Percentiles rank a stretch among this genome's conserved stretches.
Evolutionary conservation across 2,113 vertebrate species (phyloP).

Genomic region (Vombatus ursinus): DNA sequence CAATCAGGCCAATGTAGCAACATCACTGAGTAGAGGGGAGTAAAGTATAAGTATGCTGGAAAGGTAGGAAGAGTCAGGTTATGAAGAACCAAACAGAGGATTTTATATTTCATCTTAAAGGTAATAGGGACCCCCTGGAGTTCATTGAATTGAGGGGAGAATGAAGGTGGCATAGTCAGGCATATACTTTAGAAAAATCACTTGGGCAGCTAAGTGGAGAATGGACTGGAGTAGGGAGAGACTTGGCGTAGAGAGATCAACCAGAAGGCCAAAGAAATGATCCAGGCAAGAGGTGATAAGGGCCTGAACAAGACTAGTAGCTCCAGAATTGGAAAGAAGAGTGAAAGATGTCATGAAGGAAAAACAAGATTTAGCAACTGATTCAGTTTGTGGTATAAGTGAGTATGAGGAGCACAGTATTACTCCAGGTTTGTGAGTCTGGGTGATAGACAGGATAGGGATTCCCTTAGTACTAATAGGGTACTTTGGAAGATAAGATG

Average conservation of each 20-base stretch:
- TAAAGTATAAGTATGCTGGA: background rate
- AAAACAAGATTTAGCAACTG: background rate
- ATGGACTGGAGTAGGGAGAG: background rate
- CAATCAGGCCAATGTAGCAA: background rate
- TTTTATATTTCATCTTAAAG: background rate
- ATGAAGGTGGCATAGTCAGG: too few relatives aligned
- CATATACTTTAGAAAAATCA: background rate
- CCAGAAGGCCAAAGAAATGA: background rate
- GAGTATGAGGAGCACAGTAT: background rate
- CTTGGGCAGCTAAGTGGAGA: background rate
- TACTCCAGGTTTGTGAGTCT: background rate
- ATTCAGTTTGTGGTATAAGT: background rate
- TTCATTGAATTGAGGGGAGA: background rate
- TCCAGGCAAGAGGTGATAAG: background rate
- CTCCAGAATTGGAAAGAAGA: background rate
- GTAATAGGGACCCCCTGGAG: background rate
- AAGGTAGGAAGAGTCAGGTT: background rate
- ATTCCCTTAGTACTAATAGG: background rate
- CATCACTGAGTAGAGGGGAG: background rate
- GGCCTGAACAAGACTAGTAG: background rate
- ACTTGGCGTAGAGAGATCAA: background rate
- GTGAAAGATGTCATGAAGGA: background rate
- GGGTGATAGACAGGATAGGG: too few relatives aligned
- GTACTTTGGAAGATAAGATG: background rate
- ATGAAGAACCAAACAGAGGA: background rate